Evolutionary conservation across 2,797 vertebrate genomes (phyloP), one percentile per base, ranked within the genome.

Genomic region (Acipenser transmontanus): DNA sequence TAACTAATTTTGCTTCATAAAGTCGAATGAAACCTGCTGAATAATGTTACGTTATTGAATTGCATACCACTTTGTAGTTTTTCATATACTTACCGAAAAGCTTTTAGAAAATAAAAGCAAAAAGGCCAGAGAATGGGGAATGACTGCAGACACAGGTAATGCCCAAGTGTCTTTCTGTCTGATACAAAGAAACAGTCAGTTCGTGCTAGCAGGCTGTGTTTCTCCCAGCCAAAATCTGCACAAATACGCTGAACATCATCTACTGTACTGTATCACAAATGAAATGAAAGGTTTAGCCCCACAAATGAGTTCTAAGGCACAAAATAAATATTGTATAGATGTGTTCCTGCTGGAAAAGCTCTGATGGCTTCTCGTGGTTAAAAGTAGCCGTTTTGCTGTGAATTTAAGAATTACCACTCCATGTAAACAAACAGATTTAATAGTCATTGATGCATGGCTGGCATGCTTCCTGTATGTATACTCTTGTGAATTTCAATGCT

Each of bases 31-130:
- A 34, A 34, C 34, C 34, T 34, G 34, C 34, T 34, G 34, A 34
- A 34, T 34, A 34, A 34, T 34, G 34, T 34, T 34, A 34, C 3
- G 4, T 34, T 34, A 34, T 0, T 34, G 34, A 34, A 34, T 34
- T 34, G 34, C 34, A 34, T 34, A 34, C 34, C 3, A 1, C 34
- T 34, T 34, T 34, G 34, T 3, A 34, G 34, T 34, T 34, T 34
- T 34, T 34, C 69, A 67, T 48, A 52, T 49, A 63, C 60, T 56
- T 64, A 52, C 34, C 49, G 20, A 71, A 57, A 68, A 60, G 61
- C 60, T 62, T 72, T 65, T 63, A 61, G 47, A 49, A 60, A 14
- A 71, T 65, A 71, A 67, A 66, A 72, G 70, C 64, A 57, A 67
- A 67, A 66, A 66, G 61, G 71, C 71, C 67, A 71, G 70, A 70